phyloP scores from a whole-genome alignment of 2,113 vertebrate genomes.

The Phalacrocorax brasilianus region DNA sequence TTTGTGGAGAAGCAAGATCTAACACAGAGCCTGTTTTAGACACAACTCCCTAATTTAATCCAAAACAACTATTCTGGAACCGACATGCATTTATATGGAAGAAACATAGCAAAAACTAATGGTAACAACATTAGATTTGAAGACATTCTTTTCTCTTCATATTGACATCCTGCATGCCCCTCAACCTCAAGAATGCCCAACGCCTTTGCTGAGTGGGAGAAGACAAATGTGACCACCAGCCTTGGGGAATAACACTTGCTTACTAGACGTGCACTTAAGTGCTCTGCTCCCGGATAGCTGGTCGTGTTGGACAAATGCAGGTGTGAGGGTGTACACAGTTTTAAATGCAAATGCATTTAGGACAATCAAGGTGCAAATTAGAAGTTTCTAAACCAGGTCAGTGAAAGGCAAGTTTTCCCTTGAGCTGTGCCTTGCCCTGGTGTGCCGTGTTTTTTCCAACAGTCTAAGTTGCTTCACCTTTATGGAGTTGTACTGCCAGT shows the following conservation, averaged over 20 bases:
- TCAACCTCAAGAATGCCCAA: neutral
- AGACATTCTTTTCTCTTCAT: neutral
- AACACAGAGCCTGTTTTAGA: neutral
- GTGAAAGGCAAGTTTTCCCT: neutral
- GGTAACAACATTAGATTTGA: neutral
- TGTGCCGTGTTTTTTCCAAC: neutral
- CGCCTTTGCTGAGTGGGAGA: neutral
- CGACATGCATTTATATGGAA: neutral
- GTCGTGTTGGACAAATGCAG: neutral
- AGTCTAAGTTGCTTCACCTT: neutral
- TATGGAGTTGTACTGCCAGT: neutral
- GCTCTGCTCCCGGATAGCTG: neutral
- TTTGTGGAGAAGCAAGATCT: neutral
- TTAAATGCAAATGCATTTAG: neutral
- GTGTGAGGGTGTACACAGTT: neutral
- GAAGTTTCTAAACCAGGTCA: neutral
- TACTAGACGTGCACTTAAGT: fast-evolving
- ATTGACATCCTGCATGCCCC: neutral
- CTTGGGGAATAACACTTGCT: neutral
- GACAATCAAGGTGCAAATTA: neutral
- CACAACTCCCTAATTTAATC: neutral
- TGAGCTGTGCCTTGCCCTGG: neutral
- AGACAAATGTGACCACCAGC: neutral
- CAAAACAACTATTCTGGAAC: neutral
- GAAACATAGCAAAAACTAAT: neutral